Percentiles rank a stretch among this genome's conserved stretches.
Conservation (phyloP, 2,888 invertebrate species). For the Acrobasis suavella region DNA sequence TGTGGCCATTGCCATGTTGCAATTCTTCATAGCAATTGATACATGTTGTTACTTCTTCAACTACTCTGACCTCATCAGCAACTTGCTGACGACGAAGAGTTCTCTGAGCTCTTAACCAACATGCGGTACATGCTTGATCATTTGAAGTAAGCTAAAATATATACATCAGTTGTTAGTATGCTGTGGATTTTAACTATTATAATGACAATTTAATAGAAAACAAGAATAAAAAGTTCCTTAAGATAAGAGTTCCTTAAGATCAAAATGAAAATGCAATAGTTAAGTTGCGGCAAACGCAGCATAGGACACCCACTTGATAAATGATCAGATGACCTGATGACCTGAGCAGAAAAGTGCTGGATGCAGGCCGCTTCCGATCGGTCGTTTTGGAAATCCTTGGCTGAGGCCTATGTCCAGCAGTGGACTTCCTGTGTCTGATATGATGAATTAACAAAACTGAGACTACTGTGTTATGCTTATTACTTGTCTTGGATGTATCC, state of each 20-base stretch:
- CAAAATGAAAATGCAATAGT: neutral
- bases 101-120: slow-evolving; percentile 22
- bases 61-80: slow-evolving; percentile 1
- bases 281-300: too few relatives aligned
- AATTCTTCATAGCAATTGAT: slow-evolving; percentile 4
- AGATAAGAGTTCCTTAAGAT: neutral
- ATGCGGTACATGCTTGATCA: slow-evolving; percentile 18
- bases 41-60: slow-evolving; percentile 8
- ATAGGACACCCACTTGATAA: too few relatives aligned
- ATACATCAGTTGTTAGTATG: neutral
- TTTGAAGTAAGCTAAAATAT: slow-evolving; percentile 9
- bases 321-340: too few relatives aligned
- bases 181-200: neutral
- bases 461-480: neutral
- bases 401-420: too few relatives aligned
- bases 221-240: neutral
- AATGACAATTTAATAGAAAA: neutral
- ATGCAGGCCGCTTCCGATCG: too few relatives aligned
- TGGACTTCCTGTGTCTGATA: too few relatives aligned
- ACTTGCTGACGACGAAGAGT: slow-evolving; percentile 11
- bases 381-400: too few relatives aligned
- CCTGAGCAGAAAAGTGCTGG: too few relatives aligned
- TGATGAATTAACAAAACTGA: neutral
- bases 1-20: neutral
- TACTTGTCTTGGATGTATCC: neutral